Base-by-base conservation (phyloP, 2,888 invertebrate genomes). In the Parascotia fuliginaria region DNA sequence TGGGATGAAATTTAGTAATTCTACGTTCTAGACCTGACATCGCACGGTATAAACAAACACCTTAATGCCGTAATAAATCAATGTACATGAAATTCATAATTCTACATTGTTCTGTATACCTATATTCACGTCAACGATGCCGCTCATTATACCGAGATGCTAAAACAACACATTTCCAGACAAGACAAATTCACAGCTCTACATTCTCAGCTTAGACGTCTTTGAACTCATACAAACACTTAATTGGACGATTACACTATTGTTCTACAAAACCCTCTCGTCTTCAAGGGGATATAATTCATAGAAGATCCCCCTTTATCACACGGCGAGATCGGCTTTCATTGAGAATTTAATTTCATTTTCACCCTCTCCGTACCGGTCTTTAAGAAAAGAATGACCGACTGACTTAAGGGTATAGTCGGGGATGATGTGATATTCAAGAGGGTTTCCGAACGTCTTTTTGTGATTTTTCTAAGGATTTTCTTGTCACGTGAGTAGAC, bases 161-260 rank as follows among this genome's bases (percentile, higher is more conserved):
- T 24, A 55, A 47, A 47, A 39, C 42, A 57, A 61, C 41, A 50
- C 28, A 47, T 53, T 57, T 48, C 13, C 22, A 59, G 53, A 46
- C 65, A 64, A 61, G 64, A 60, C 50, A 60, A 63, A 62, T 60
- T 67, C 52, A 41, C 49, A 51, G 42, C 51, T 60, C 52, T 67
- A 67, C 69, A 77, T 80, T 78, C 77, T 69, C 62, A 71, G 77
- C 70, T 75, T 70, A 73, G 73, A 63, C 69, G 70, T 52, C 52
- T 75, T 75, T 74, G 65, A 78, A 74, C 80, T 82, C 86, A 83
- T 82, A 84, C 83, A 86, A 85, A 89, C 78, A 85, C 81, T 89
- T 91, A 91, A 91, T 91, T 90, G 89, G 87, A 80, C 88, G 81
- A 90, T 92, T 90, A 92, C 79, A 85, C 89, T 85, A 90, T 92